Evolutionary conservation across 1,140 invertebrate genomes (phyloP), one percentile per base, ranked within the genome.

Genomic region (Uloborus diversus): DNA sequence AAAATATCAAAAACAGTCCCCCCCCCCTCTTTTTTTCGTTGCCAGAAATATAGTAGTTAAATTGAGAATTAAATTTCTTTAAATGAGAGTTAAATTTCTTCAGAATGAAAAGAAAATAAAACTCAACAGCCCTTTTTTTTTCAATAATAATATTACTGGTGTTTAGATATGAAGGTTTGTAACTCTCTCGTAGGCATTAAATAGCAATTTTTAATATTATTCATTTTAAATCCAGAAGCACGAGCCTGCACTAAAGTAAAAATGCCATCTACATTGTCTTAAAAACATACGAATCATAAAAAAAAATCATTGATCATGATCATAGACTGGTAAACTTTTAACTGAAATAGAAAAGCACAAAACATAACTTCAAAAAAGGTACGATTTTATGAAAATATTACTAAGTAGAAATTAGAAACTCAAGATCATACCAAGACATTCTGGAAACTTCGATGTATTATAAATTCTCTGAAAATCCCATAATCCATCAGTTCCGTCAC

Each of bases 351-450:
- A 23, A 49, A 56, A 28, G 11, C 37, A 61, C 30, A 73, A 28
- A 9, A 35, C 13, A 68, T 2, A 51, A 20, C 0, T 64, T 23
- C 9, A 47, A 51, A 14, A 27, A 32, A 49, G 51, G 14, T 35
- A 17, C 17, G 30, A 66, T 17, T 28, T 28, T 13, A 27, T 14
- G 2, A 28, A 28, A 28, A 13, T 27, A 49, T 47, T 23, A 14
- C 2, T 35, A 3, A 68, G 14, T 49, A 20, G 27, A 49, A 3
- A 23, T 20, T 61, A 0, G 2, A 17, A 20, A 20, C 32, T 28
- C 7, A 56, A 56, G 20, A 5, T 59, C 25, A 64, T 64, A 75
- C 71, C 71, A 14, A 75, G 30, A 27, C 71, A 75, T 23, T 64
- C 71, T 13, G 71, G 71, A 30, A 75, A 17, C 33, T n/a, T 4